Percentiles rank a stretch among this genome's conserved stretches.
Conservation (phyloP, 1,140 invertebrate species). For the Melipona quadrifasciata region DNA sequence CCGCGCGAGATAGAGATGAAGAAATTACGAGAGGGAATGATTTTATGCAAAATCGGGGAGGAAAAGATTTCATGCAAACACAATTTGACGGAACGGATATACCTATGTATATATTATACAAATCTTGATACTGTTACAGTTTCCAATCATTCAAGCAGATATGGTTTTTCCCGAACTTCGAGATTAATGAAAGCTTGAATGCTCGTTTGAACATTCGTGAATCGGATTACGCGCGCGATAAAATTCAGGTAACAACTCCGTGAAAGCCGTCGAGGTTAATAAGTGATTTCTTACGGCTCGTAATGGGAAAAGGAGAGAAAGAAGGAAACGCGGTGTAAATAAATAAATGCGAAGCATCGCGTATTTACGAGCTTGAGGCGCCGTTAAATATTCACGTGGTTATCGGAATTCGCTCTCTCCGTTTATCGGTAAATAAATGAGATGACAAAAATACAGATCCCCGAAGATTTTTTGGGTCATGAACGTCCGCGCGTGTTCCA, state of each 20-base stretch:
- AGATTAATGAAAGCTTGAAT: background rate
- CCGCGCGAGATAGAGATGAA: no score
- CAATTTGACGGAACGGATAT: background rate
- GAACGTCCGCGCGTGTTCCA: background rate
- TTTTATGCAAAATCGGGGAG: no score
- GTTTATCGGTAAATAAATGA: slow-evolving; percentile 42
- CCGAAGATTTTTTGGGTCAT: slow-evolving; percentile 24
- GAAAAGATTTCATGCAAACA: background rate
- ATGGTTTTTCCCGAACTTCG: background rate
- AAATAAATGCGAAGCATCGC: background rate
- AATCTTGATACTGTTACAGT: no score
- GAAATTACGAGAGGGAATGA: no score
- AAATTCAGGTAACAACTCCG: background rate
- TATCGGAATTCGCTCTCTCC: slow-evolving; percentile 13
- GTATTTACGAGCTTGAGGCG: slow-evolving; percentile 4
- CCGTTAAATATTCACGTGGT: slow-evolving; percentile 21
- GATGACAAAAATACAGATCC: slow-evolving; percentile 33
- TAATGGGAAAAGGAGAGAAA: background rate
- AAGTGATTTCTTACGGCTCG: background rate
- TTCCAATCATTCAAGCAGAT: no score
- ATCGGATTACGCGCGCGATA: background rate
- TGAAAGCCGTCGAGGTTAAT: background rate
- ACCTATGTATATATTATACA: background rate
- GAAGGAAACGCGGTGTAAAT: no score
- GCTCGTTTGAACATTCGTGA: background rate